Evolutionary conservation across 2,888 invertebrate genomes (phyloP), one percentile per base, ranked within the genome.

Genomic region (Meiosimyza platycephala): DNA sequence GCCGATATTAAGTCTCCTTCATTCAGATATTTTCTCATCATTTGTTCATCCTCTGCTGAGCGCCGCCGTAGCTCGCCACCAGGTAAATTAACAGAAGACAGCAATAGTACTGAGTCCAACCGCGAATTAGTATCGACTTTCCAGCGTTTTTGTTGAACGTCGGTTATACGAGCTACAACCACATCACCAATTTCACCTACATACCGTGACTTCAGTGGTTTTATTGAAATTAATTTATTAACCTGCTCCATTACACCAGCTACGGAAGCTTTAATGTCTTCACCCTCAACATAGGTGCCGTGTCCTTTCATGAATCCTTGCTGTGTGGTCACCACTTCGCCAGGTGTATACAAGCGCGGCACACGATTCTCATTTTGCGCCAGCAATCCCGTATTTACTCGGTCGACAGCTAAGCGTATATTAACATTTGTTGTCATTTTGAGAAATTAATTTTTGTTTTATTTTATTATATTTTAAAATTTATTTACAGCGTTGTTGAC

Each of bases 1-100:
- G 98, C 99, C 88, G 97, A 97, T 75, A 99, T 96, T 1, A 99
- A 89, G 88, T 99, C 99, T 18, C 97, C 97, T 88, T 98, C 97
- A 85, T 94, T 93, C 64, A 98, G 88, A 86, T 97, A 97, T 77
- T 94, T 93, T 71, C 99, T 90, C 99, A 99, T 99, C 90, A 95
- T 94, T 84, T 97, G 94, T 86, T 99, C 99, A 89, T 99, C 99
- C 89, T 99, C 98, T 6, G 93, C 94, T 5, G 95, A 96, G 83
- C 97, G 90, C 71, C 97, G 89, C 76, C 98, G 90, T 93, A 98
- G 88, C 90, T 99, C 99, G 71, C 96, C 95, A 47, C 98, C 98
- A n/a, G 99, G 99, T 76, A 99, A 90, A 89, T 99, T 98, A 1
- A 99, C 97, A 50, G 97, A 95, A 0, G 97, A 96, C 18, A 99